Evolutionary conservation across 37 sponge, comb jelly and placozoan species (phyloP), one percentile per base, ranked within the genome.

Genomic region (Bolinopsis microptera): DNA sequence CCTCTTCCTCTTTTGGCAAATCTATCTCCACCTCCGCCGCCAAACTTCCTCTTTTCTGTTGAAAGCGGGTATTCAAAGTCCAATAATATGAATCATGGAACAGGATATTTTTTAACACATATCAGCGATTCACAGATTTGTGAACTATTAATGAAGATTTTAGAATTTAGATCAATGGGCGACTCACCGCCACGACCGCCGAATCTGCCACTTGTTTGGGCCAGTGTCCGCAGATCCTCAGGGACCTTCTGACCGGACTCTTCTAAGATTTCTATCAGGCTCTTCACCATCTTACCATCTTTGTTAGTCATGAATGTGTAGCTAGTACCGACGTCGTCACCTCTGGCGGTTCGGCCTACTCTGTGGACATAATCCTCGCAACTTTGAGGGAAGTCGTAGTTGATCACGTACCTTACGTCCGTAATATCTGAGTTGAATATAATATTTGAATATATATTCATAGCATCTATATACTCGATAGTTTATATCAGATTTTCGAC

Each of bases 311-410:
- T 95, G 95, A 97, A 96, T 21, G 97, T 96, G 93, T 99, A 99
- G 24, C 97, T 96, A 0, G 99, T 99, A 33, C 99, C 99, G 13
- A 95, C 97, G 35, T 94, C 95, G 18, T 94, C 75, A 9, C 97
- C 97, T 3, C 99, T 92, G 5, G 97, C 99, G 31, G 99, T 99
- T 32, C 99, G 94, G 8, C 99, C 99, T 82, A 99, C 97, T 32
- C 99, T 95, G 92, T 99, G 99, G 8, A 99, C 95, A 92, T 99
- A 99, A 92, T 99, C 97, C 88, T 99, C 99, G 38, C 96, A 96
- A 68, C 95, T 88, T 83, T 95, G 94, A 34, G 99, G 99, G 80
- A 96, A 99, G 70, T 99, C 99, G 94, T 93, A 99, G 95, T 99
- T 99, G 76, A 99, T 95, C 77, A 99, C 99, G 95, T 92, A 97